A percentile compares a stretch with the other conserved stretches of the same genome.
Evolutionary conservation across 2,888 invertebrate genomes (phyloP).

Genomic region (Entomobrya proxima): DNA sequence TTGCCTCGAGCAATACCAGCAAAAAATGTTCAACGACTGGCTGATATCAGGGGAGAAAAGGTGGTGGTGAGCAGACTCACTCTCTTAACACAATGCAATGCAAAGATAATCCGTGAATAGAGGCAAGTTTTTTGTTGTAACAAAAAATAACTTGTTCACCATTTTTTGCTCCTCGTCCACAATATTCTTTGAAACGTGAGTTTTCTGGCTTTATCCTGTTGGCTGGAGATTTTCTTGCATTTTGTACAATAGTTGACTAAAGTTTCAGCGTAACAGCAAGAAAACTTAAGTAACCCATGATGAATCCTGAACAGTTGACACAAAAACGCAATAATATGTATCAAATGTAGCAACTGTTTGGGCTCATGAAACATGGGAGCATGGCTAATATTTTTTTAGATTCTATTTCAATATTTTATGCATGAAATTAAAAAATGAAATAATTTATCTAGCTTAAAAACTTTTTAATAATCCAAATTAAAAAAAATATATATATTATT

Average conservation of each 20-base stretch:
- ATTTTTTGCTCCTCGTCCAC: background rate
- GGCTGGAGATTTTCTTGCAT: slow-evolving; percentile 28
- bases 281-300: too few relatives aligned
- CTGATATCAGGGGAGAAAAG: slow-evolving; percentile 40
- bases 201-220: slow-evolving; percentile 23
- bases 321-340: too few relatives aligned
- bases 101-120: background rate
- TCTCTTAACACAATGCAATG: background rate
- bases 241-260: slow-evolving; percentile 15
- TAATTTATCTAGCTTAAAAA: background rate
- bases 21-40: slow-evolving; percentile 61
- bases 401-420: too few relatives aligned
- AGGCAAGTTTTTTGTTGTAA: slow-evolving; percentile 20
- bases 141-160: slow-evolving; percentile 3
- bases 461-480: too few relatives aligned
- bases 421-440: background rate
- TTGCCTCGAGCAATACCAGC: slow-evolving; percentile 34
- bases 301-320: too few relatives aligned
- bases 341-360: too few relatives aligned
- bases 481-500: too few relatives aligned
- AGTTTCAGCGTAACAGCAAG: background rate
- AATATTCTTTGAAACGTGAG: background rate
- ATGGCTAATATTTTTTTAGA: too few relatives aligned
- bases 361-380: too few relatives aligned
- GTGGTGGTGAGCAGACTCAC: slow-evolving; percentile 46